phyloP scores from a whole-genome alignment of 92 coral and sea anemone genomes.

The Phenganax subtilis region DNA sequence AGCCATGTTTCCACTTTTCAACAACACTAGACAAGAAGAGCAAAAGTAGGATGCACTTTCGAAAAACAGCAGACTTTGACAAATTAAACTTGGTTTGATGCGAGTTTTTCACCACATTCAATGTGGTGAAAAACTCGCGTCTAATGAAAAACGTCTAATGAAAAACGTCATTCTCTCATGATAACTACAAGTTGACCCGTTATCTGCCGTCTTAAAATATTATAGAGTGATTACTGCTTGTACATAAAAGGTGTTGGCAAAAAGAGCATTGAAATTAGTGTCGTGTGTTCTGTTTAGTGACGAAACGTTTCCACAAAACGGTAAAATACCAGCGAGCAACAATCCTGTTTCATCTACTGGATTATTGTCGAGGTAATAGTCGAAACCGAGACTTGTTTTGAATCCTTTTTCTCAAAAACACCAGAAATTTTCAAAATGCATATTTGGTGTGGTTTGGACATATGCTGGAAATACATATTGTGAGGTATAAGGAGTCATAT shows the following conservation, averaged over 20 bases:
- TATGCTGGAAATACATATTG: no score
- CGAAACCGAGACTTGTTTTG: not conserved
- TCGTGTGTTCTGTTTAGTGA: not conserved
- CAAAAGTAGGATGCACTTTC: slow-evolving; percentile 17
- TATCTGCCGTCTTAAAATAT: no score
- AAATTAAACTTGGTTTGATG: no score
- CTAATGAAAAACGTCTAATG: no score
- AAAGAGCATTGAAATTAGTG: not conserved
- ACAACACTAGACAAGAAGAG: slow-evolving; percentile 25
- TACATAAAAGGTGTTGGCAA: not conserved
- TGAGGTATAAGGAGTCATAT: no score
- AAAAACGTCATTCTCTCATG: no score
- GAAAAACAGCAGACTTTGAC: not conserved
- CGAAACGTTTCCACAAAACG: slow-evolving; percentile 55
- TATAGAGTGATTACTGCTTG: no score
- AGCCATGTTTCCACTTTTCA: slow-evolving; percentile 83
- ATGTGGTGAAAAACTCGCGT: no score
- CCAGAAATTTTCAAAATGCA: not conserved
- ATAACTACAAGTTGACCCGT: no score
- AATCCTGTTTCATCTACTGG: slow-evolving; percentile 26
- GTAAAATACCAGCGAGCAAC: slow-evolving; percentile 54
- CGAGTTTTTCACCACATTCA: no score
- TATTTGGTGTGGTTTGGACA: not conserved
- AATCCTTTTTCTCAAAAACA: not conserved
- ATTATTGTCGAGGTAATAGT: slow-evolving; percentile 16